phyloP scores from a whole-genome alignment of 2,113 vertebrate species.

The Athene cunicularia region DNA sequence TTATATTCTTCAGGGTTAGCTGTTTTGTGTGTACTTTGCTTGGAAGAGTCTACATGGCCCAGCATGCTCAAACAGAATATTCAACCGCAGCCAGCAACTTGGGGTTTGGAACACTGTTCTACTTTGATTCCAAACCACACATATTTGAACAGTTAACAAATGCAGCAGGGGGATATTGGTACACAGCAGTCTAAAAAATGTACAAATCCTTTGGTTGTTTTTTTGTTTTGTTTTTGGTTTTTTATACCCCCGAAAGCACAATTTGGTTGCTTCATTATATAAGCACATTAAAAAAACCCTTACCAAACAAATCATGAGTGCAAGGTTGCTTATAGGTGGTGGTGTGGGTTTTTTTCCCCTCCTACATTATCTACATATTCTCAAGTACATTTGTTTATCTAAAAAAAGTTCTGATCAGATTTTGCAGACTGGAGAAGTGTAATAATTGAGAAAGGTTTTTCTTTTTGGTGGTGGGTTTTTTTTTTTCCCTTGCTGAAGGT shows the following conservation, averaged over 20 bases:
- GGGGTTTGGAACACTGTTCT: constrained; percentile 56
- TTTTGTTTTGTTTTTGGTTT: neutral
- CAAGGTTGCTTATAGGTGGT: neutral
- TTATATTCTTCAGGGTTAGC: neutral
- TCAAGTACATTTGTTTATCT: neutral
- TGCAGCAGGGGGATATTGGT: constrained; percentile 35
- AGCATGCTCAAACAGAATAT: neutral
- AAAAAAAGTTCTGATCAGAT: neutral
- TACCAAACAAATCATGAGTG: neutral
- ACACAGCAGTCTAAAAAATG: constrained; percentile 22
- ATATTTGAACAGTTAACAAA: constrained; percentile 76
- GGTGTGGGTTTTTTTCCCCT: neutral
- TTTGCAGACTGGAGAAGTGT: neutral
- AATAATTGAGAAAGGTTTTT: constrained; percentile 19
- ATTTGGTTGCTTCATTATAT: neutral
- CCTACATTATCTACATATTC: neutral
- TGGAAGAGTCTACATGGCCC: constrained; percentile 22
- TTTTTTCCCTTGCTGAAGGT: neutral
- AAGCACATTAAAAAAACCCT: neutral
- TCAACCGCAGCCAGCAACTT: constrained; percentile 58
- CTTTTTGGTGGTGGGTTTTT: neutral
- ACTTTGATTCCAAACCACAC: constrained; percentile 75
- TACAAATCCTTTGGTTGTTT: constrained; percentile 25
- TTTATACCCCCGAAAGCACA: neutral
- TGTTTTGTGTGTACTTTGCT: neutral